phyloP scores from a whole-genome alignment of 2,113 vertebrate genomes.

The Hyperoodon ampullatus region DNA sequence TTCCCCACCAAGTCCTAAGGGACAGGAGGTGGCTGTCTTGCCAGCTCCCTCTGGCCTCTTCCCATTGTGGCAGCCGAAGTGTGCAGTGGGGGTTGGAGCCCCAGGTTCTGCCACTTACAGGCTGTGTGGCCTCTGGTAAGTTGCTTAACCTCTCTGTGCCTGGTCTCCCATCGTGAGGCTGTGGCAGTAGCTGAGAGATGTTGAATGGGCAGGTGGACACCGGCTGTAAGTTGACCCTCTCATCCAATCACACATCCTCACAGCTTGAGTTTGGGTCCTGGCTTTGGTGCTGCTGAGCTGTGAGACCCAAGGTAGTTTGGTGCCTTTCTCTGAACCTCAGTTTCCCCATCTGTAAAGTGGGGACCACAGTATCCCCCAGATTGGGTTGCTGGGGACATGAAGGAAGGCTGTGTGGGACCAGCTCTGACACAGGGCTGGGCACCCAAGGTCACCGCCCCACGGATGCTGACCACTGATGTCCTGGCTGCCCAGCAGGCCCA shows the following conservation, averaged over 20 bases:
- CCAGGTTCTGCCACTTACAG: neutral
- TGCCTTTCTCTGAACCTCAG: neutral
- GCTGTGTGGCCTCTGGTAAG: neutral
- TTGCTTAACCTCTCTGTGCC: neutral
- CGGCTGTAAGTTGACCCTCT: neutral
- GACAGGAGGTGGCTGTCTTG: neutral
- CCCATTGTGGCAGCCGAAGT: neutral
- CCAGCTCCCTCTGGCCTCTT: neutral
- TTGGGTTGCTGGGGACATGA: neutral
- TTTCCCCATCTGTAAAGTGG: neutral
- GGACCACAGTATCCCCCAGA: neutral
- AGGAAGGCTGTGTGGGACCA: neutral
- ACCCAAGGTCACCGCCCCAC: fast-evolving
- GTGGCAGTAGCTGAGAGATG: neutral
- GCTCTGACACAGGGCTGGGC: neutral
- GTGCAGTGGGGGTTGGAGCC: neutral
- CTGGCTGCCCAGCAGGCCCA: neutral
- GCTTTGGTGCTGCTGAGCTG: neutral
- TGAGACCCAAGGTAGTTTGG: neutral
- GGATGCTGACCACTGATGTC: neutral
- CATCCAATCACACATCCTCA: neutral
- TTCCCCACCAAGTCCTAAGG: neutral
- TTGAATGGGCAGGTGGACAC: too few species aligned
- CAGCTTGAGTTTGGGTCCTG: neutral
- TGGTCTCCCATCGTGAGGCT: neutral